A percentile compares a stretch with the other conserved stretches of the same genome.
Conservation (phyloP, 2,888 invertebrate species). For the Blomia tropicalis region DNA sequence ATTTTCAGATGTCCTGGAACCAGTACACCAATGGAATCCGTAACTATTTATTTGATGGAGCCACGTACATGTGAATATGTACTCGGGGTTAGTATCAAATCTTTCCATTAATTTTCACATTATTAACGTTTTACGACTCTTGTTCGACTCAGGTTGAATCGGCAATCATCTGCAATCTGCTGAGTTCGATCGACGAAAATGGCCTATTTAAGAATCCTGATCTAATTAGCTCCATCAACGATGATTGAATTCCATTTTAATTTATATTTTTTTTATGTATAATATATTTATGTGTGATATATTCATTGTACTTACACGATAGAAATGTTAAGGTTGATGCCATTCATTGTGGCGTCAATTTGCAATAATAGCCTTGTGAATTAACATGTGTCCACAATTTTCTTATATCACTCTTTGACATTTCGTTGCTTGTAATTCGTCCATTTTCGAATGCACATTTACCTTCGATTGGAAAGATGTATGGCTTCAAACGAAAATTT, state of each 20-base stretch:
- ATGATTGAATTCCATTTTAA: too few relatives aligned
- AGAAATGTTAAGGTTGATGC: neutral
- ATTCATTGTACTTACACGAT: neutral
- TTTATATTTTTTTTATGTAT: neutral
- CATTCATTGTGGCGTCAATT: neutral
- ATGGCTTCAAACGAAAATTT: neutral
- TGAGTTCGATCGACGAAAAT: constrained; percentile 60
- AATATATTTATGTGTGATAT: neutral
- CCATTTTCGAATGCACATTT: constrained; percentile 28
- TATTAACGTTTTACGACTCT: constrained; percentile 21
- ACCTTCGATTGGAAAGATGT: constrained; percentile 18
- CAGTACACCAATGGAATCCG: constrained; percentile 47
- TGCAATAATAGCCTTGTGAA: constrained; percentile 31
- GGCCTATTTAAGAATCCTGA: constrained; percentile 39
- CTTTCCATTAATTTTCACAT: constrained; percentile 13
- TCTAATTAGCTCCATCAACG: neutral
- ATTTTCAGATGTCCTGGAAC: constrained; percentile 42
- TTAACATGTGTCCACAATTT: constrained; percentile 30
- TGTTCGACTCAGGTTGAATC: constrained; percentile 85
- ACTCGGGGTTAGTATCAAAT: constrained; percentile 44
- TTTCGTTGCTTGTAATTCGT: constrained; percentile 31
- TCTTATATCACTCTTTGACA: constrained; percentile 27
- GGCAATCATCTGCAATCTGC: constrained; percentile 66
- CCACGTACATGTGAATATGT: constrained; percentile 85
- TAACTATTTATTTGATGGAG: constrained; percentile 72